Conservation (phyloP, 2,888 invertebrate species). For the Pollenia labialis region DNA sequence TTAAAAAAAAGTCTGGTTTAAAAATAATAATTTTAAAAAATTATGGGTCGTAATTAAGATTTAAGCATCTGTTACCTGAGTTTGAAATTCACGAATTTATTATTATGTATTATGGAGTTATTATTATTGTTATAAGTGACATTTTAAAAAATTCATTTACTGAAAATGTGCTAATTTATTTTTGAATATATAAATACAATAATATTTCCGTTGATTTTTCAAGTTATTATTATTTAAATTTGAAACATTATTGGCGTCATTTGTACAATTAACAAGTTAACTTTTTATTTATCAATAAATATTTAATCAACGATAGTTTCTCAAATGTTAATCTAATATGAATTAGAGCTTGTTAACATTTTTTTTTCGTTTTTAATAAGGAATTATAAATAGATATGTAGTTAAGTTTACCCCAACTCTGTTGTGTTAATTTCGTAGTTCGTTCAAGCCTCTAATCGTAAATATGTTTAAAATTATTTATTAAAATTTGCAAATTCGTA, state of each 20-base stretch:
- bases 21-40: constrained; percentile 19
- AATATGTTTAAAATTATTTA: too few relatives aligned
- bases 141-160: background rate
- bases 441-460: too few relatives aligned
- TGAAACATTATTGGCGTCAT: background rate
- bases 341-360: too few relatives aligned
- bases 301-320: too few relatives aligned
- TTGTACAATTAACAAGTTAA: background rate
- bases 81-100: constrained; percentile 18
- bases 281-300: too few relatives aligned
- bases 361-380: background rate
- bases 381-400: background rate
- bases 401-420: too few relatives aligned
- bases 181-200: background rate
- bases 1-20: background rate
- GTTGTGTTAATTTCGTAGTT: too few relatives aligned
- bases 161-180: constrained; percentile 25
- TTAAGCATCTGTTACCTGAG: constrained; percentile 25
- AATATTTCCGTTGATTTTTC: constrained; percentile 17
- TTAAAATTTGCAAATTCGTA: too few relatives aligned
- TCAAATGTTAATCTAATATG: too few relatives aligned
- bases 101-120: background rate
- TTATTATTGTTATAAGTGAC: constrained; percentile 8
- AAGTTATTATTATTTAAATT: background rate
- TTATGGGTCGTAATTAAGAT: constrained; percentile 32